Evolutionary conservation across 2,797 vertebrate species (phyloP).

Genomic region (Scomberomorus guttatus): DNA sequence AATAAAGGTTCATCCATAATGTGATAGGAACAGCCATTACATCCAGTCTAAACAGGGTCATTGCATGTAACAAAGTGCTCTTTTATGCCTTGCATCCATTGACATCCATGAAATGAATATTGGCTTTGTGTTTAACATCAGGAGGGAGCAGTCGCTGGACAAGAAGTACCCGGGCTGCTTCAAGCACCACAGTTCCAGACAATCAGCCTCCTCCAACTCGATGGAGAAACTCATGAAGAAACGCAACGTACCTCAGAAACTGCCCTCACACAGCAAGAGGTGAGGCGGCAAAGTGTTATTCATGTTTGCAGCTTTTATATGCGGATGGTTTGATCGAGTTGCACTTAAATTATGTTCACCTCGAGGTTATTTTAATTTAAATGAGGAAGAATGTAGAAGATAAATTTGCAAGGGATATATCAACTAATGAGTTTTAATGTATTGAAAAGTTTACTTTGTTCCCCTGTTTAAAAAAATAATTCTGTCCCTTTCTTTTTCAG

Average conservation of each 20-base stretch:
- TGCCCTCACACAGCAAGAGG: slow-evolving; percentile 93
- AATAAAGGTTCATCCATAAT: slow-evolving; percentile 17
- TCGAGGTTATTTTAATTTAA: neutral
- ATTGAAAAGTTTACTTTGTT: neutral
- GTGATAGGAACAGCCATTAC: slow-evolving; percentile 28
- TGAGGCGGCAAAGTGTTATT: slow-evolving; percentile 56
- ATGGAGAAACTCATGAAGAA: slow-evolving; percentile 98
- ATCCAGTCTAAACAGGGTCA: slow-evolving; percentile 10
- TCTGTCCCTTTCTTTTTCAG: slow-evolving; percentile 74
- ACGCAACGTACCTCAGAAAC: slow-evolving; percentile 93
- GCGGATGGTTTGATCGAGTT: neutral
- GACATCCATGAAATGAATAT: slow-evolving; percentile 47
- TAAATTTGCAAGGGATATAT: neutral
- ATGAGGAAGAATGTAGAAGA: neutral
- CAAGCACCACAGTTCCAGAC: slow-evolving; percentile 89
- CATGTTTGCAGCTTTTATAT: neutral
- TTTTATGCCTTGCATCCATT: slow-evolving; percentile 3
- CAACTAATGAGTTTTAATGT: neutral
- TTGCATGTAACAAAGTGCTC: slow-evolving; percentile 34
- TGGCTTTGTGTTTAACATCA: slow-evolving; percentile 71
- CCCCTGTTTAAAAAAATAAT: neutral
- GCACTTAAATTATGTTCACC: neutral
- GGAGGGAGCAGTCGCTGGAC: slow-evolving; percentile 95
- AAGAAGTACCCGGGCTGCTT: slow-evolving; percentile 93
- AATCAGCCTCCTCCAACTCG: slow-evolving; percentile 91